phyloP scores from a whole-genome alignment of 1,140 invertebrate genomes.

The Sminthurides bifidus region DNA sequence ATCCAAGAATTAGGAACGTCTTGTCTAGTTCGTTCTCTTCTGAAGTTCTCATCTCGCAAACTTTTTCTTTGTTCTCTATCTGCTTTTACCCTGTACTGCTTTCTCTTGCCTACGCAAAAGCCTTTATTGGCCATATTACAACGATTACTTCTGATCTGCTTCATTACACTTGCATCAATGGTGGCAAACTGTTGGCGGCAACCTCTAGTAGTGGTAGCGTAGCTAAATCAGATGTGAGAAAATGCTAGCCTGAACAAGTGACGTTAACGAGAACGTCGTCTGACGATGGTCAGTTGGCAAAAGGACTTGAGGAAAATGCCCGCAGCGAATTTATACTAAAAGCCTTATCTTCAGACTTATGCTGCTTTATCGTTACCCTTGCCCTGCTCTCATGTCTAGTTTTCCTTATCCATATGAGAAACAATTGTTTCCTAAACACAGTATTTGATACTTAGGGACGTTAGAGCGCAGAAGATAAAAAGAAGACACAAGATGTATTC shows the following conservation, averaged over 20 bases:
- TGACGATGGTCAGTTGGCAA: background rate
- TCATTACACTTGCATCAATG: no score
- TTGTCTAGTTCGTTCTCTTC: background rate
- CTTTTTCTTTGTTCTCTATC: background rate
- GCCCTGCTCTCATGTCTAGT: no score
- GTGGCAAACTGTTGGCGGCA: no score
- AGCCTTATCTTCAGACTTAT: no score
- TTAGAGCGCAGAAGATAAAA: no score
- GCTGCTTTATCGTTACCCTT: no score
- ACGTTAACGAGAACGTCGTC: background rate
- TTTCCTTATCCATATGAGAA: no score
- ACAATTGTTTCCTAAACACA: no score
- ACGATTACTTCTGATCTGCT: no score
- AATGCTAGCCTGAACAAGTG: background rate
- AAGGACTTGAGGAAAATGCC: conserved; percentile 8
- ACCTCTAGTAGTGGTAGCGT: background rate
- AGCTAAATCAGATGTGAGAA: background rate
- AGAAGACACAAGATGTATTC: no score
- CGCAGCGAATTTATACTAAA: no score
- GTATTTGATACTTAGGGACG: no score
- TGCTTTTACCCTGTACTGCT: background rate
- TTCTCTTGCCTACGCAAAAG: background rate
- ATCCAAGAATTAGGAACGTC: conserved; percentile 3
- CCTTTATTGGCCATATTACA: background rate
- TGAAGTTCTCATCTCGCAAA: background rate